Percentiles rank a stretch among this genome's conserved stretches.
Conservation (phyloP, 2,797 vertebrate genomes). For the Leptodactylus fallax region DNA sequence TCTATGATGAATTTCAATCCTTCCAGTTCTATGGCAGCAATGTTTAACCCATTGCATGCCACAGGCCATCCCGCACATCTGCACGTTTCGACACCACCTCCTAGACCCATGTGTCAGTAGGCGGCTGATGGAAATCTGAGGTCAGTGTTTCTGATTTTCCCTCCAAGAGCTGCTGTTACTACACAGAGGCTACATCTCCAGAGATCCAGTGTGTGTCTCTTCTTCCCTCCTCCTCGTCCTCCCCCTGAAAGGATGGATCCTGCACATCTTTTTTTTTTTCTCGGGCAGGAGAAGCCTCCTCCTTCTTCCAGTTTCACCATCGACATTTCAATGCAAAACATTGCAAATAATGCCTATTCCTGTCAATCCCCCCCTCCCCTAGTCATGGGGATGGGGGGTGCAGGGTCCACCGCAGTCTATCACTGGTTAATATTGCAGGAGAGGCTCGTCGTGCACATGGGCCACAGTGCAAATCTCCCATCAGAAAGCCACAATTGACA, state of each 20-base stretch:
- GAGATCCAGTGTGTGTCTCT: slow-evolving; percentile 17
- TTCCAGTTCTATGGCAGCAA: neutral
- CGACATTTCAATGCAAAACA: slow-evolving; percentile 26
- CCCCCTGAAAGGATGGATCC: slow-evolving; percentile 50
- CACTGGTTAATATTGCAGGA: slow-evolving; percentile 21
- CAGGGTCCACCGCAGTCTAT: neutral
- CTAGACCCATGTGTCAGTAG: neutral
- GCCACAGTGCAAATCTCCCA: neutral
- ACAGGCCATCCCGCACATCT: neutral
- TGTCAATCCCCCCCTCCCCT: neutral
- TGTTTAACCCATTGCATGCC: neutral
- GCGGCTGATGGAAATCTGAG: neutral
- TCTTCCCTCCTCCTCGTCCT: slow-evolving; percentile 12
- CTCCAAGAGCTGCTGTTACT: slow-evolving; percentile 32
- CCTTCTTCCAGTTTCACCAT: slow-evolving; percentile 15
- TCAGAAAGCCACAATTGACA: slow-evolving; percentile 16
- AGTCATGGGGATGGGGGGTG: neutral
- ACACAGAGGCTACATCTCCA: slow-evolving; percentile 47
- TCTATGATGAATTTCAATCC: neutral
- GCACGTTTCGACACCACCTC: neutral
- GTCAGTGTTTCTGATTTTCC: slow-evolving; percentile 25
- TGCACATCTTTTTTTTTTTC: slow-evolving; percentile 37
- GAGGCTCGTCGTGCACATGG: slow-evolving; percentile 8
- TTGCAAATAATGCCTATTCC: neutral
- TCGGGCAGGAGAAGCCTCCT: slow-evolving; percentile 32